Conservation (phyloP, 2,113 vertebrate species). For the Coracopsis vasa region DNA sequence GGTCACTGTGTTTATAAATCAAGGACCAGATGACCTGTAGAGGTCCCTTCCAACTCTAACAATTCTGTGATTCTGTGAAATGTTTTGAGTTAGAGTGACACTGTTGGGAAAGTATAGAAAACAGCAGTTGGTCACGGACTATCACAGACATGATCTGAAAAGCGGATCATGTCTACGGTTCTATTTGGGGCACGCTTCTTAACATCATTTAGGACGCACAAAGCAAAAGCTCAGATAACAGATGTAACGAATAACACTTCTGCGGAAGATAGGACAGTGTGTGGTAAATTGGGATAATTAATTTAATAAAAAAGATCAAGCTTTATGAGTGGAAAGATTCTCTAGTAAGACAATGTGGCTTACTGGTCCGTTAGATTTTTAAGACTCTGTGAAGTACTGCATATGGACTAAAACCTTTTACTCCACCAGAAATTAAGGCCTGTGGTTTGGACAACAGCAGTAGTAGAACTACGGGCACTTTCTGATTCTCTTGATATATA, state of each 20-base stretch:
- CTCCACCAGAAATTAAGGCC: background rate
- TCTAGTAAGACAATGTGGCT: background rate
- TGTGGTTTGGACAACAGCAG: background rate
- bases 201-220: background rate
- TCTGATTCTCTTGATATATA: background rate
- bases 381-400: background rate
- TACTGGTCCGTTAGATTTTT: background rate
- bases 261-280: background rate
- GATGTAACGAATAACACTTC: background rate
- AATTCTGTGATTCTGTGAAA: background rate
- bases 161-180: background rate
- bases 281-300: background rate
- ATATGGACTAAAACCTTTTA: background rate
- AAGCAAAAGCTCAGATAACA: background rate
- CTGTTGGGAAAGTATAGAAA: background rate
- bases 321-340: background rate
- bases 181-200: background rate
- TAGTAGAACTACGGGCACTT: background rate
- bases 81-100: background rate
- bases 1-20: background rate
- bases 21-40: background rate
- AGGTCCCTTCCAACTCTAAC: background rate
- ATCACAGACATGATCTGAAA: background rate
- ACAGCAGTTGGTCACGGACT: fast-evolving
- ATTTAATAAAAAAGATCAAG: background rate